phyloP scores from a whole-genome alignment of 2,113 vertebrate genomes.

The Anser brachyrhynchus region DNA sequence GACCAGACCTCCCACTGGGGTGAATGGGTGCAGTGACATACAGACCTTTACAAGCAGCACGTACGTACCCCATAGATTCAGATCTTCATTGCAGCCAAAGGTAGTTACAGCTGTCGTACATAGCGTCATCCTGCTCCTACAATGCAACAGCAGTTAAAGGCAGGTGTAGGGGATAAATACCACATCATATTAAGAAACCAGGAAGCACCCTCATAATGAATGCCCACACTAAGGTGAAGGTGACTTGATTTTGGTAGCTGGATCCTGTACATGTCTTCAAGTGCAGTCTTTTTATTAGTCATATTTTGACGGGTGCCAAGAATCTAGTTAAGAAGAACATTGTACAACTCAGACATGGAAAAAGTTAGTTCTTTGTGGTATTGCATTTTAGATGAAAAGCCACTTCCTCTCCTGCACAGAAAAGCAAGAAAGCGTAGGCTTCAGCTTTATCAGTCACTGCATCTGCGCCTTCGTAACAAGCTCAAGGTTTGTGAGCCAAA shows the following conservation, averaged over 20 bases:
- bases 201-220: neutral
- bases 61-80: neutral
- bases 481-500: constrained; percentile 12
- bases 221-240: neutral
- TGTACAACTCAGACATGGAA: constrained; percentile 18
- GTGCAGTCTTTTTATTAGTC: constrained; percentile 25
- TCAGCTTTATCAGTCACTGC: neutral
- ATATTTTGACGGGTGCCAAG: neutral
- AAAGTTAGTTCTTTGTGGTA: constrained; percentile 38
- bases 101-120: neutral
- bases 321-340: constrained; percentile 4
- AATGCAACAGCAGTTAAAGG: neutral
- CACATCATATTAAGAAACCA: neutral
- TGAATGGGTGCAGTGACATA: neutral
- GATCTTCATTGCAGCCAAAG: neutral
- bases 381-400: constrained; percentile 16
- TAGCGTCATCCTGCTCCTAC: neutral
- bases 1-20: neutral
- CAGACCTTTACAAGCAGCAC: neutral
- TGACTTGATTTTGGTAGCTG: constrained; percentile 4
- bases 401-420: constrained; percentile 52
- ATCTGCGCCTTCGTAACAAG: constrained; percentile 4
- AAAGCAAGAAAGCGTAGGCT: constrained; percentile 13
- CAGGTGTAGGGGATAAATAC: neutral
- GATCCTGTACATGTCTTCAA: neutral